These are phyloP conservation scores for Poecilus cupreus DNA, from an alignment of 2,888 invertebrate genomes.

Conservation along the genomic window DNA sequence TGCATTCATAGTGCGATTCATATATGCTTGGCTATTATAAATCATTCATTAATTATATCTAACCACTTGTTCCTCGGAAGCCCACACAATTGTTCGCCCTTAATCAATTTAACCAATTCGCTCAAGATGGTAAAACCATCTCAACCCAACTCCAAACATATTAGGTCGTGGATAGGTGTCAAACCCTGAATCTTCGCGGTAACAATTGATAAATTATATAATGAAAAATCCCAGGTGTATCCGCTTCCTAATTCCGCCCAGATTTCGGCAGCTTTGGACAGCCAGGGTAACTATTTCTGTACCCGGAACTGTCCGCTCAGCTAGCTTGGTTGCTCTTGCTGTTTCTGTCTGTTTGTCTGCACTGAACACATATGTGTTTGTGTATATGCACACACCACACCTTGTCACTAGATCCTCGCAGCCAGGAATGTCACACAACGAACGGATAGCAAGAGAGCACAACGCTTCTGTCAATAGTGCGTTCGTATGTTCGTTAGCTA, in stretches of 20 bases:
- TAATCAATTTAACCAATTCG: no score
- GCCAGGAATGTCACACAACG: constrained; percentile 36
- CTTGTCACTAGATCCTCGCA: constrained; percentile 27
- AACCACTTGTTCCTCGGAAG: no score
- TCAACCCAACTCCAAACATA: no score
- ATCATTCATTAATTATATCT: no score
- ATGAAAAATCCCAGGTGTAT: not conserved
- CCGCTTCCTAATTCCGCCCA: not conserved
- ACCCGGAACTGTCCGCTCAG: constrained; percentile 38
- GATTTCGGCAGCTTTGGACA: not conserved
- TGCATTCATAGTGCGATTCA: no score
- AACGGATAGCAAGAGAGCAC: not conserved
- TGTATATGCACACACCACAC: constrained; percentile 33
- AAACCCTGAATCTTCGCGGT: no score
- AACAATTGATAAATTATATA: no score
- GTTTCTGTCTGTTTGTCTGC: not conserved
- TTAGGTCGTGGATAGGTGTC: no score
- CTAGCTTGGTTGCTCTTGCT: not conserved
- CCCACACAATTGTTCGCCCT: no score
- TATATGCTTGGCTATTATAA: no score
- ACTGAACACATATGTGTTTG: constrained; percentile 10
- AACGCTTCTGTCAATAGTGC: constrained; percentile 29
- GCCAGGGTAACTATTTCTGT: constrained; percentile 34
- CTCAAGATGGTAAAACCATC: no score
- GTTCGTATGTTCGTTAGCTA: not conserved